A percentile compares a stretch with the other conserved stretches of the same genome.
phyloP scores from a whole-genome alignment of 2,113 vertebrate species.

The Caracal caracal region DNA sequence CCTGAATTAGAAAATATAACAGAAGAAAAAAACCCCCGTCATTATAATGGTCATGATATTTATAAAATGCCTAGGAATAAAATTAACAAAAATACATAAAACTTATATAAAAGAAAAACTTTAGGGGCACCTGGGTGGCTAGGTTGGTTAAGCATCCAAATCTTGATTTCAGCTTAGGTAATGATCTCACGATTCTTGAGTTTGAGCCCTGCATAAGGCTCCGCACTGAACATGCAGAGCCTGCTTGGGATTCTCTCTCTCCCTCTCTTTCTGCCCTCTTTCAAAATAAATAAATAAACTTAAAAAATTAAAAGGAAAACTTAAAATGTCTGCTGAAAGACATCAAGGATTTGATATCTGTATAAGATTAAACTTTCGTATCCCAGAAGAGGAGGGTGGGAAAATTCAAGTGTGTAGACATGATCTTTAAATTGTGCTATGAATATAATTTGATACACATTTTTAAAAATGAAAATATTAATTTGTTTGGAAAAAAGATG shows the following conservation, averaged over 20 bases:
- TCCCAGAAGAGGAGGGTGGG: not conserved
- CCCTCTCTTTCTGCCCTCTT: no score
- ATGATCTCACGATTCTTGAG: no score
- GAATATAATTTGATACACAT: not conserved
- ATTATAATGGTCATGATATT: not conserved
- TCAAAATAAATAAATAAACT: no score
- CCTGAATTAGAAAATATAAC: constrained; percentile 30
- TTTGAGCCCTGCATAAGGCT: no score
- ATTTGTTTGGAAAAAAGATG: not conserved
- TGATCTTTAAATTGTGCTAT: not conserved
- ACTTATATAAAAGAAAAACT: not conserved
- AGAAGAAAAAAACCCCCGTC: not conserved
- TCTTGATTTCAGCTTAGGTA: no score
- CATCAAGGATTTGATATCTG: not conserved
- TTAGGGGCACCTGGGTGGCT: no score
- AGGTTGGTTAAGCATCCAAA: no score
- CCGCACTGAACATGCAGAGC: no score
- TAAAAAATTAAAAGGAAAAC: not conserved
- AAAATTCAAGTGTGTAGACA: not conserved
- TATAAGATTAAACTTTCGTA: not conserved
- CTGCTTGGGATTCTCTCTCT: no score
- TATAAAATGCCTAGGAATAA: not conserved
- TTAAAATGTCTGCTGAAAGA: not conserved
- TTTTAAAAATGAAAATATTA: not conserved
- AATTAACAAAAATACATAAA: not conserved